Evolutionary conservation across 2,888 invertebrate genomes (phyloP).

Genomic region (Drepanosiphum platanoidis): DNA sequence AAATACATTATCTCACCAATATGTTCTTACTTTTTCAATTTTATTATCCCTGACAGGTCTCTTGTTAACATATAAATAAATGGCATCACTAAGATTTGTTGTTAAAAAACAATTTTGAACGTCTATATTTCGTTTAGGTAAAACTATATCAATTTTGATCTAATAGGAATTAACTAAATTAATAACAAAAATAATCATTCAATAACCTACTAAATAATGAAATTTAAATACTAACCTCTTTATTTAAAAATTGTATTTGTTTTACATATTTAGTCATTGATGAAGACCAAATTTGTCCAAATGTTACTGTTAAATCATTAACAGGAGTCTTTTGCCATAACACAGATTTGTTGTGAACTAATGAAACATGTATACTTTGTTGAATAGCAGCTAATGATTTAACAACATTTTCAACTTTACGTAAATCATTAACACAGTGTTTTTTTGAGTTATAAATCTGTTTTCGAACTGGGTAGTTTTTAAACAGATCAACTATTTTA

Average conservation of each 20-base stretch:
- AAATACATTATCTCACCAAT: conserved; percentile 15
- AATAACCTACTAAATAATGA: background rate
- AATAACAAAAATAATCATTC: background rate
- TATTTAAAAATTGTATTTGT: conserved; percentile 64
- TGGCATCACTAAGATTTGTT: conserved; percentile 63
- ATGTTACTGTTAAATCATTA: conserved; percentile 65
- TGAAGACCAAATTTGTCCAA: conserved; percentile 62
- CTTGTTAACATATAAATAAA: conserved; percentile 70
- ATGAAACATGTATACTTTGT: conserved; percentile 68
- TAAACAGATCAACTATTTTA: conserved; percentile 70
- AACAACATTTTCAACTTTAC: conserved; percentile 70
- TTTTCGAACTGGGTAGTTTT: conserved; percentile 71
- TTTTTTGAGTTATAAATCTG: conserved; percentile 69
- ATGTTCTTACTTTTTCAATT: conserved; percentile 70
- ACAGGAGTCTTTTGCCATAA: conserved; percentile 69
- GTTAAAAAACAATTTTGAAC: conserved; percentile 58
- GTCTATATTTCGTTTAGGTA: conserved; percentile 50
- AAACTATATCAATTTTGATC: conserved; percentile 45
- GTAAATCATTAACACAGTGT: conserved; percentile 70
- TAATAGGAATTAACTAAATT: background rate
- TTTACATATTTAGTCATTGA: conserved; percentile 64
- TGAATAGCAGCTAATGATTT: conserved; percentile 70
- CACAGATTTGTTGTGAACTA: conserved; percentile 69
- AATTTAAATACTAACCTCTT: conserved; percentile 64
- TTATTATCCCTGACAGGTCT: conserved; percentile 70